A percentile compares a stretch with the other conserved stretches of the same genome.
Evolutionary conservation across 2,888 invertebrate genomes (phyloP).

Genomic region (Morpho achilles): DNA sequence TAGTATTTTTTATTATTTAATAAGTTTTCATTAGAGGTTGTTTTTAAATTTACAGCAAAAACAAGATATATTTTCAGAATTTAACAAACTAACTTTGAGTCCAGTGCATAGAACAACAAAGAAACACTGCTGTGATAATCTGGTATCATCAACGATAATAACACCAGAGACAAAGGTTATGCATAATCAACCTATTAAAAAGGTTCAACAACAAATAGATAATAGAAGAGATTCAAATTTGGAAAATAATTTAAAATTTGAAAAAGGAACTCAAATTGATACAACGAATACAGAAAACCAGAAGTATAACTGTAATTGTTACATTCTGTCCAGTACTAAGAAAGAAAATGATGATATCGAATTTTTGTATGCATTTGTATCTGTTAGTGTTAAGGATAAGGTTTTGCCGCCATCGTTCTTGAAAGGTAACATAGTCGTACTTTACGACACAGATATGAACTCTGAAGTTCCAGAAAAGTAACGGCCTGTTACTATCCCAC

Average conservation of each 20-base stretch:
- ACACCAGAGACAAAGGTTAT: slow-evolving; percentile 28
- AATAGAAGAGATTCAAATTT: slow-evolving; percentile 16
- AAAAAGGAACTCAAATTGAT: background rate
- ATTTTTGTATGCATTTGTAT: slow-evolving; percentile 65
- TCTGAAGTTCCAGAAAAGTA: no score
- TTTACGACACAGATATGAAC: no score
- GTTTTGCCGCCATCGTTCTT: slow-evolving; percentile 56
- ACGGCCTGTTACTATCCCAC: no score
- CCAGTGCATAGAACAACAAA: slow-evolving; percentile 30
- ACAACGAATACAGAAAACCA: slow-evolving; percentile 24
- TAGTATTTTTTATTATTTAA: no score
- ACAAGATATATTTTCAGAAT: slow-evolving; percentile 59
- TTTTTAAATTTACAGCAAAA: slow-evolving; percentile 50
- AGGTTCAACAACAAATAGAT: slow-evolving; percentile 17
- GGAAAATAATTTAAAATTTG: slow-evolving; percentile 7
- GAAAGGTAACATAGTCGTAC: slow-evolving; percentile 46
- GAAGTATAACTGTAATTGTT: slow-evolving; percentile 43
- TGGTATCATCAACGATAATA: slow-evolving; percentile 26
- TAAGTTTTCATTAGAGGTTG: no score
- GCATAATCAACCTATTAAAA: slow-evolving; percentile 17
- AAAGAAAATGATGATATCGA: slow-evolving; percentile 40
- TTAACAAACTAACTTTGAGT: slow-evolving; percentile 43
- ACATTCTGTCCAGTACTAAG: slow-evolving; percentile 30
- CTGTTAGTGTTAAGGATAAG: slow-evolving; percentile 59
- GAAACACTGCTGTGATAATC: slow-evolving; percentile 46